A percentile compares a stretch with the other conserved stretches of the same genome.
Evolutionary conservation across 2,113 vertebrate species (phyloP).

Genomic region (Eurypyga helias): DNA sequence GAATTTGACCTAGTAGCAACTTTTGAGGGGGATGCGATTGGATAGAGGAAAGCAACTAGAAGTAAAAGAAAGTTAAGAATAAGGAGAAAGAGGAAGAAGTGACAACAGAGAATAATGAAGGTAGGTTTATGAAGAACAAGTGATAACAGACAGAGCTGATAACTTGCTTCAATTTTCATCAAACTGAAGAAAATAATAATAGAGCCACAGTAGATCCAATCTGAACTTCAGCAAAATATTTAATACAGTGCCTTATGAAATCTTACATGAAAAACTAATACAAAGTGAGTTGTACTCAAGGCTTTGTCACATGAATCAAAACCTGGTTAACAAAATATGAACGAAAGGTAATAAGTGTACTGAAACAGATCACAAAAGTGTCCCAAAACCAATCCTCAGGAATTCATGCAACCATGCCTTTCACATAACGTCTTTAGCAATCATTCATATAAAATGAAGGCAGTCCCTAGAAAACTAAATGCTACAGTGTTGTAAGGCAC

Average conservation of each 20-base stretch:
- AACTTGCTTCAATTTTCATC: slow-evolving; percentile 21
- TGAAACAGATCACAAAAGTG: background rate
- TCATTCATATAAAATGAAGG: background rate
- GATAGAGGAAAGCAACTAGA: background rate
- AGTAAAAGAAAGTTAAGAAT: background rate
- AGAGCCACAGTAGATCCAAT: background rate
- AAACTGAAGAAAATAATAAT: background rate
- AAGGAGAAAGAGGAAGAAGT: background rate
- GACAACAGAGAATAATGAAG: slow-evolving; percentile 12
- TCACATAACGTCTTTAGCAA: background rate
- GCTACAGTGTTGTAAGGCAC: background rate
- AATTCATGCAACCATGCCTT: background rate
- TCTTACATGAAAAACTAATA: background rate
- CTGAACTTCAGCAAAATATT: slow-evolving; percentile 25
- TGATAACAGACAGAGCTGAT: background rate
- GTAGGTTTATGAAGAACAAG: slow-evolving; percentile 12
- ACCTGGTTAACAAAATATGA: background rate
- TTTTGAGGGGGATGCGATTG: rapidly evolving
- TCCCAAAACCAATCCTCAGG: background rate
- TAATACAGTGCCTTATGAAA: slow-evolving; percentile 42
- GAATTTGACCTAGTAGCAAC: background rate
- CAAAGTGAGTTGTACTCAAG: background rate
- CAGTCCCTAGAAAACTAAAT: background rate
- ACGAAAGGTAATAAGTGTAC: background rate
- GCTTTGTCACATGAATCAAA: background rate